Evolutionary conservation across 2,113 vertebrate species (phyloP).

Genomic region (Symphodus melops): DNA sequence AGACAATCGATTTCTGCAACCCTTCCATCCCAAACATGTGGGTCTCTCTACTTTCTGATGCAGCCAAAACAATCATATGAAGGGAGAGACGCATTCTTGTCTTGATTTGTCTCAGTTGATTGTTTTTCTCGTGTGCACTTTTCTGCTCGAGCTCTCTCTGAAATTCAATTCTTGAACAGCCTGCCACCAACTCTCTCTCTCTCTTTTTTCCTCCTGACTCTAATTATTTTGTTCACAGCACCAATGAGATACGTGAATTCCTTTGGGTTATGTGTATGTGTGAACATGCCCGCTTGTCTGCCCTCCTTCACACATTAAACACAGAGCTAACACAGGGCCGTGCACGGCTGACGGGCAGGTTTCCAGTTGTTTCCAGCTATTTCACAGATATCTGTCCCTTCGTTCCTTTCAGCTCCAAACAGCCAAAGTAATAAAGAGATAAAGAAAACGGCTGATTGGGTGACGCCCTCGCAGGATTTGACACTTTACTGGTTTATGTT

Average conservation of each 20-base stretch:
- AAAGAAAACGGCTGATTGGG: neutral
- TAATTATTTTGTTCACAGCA: constrained; percentile 6
- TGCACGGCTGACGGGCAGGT: constrained; percentile 2
- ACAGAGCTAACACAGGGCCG: neutral
- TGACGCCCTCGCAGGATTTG: neutral
- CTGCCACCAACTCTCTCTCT: too few relatives aligned
- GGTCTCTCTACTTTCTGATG: neutral
- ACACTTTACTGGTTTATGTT: constrained; percentile 1
- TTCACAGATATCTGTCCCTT: neutral
- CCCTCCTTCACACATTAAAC: constrained; percentile 6
- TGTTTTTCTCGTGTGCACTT: neutral
- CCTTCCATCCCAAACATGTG: too few relatives aligned
- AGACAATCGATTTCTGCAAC: neutral
- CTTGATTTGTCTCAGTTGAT: neutral
- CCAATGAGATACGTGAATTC: constrained; percentile 3
- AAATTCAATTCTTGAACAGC: too few relatives aligned
- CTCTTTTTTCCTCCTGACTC: neutral
- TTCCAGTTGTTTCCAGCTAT: neutral
- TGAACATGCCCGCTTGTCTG: neutral
- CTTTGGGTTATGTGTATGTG: constrained; percentile 6
- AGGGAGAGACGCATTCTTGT: neutral
- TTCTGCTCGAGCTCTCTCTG: neutral
- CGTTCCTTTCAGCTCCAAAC: neutral
- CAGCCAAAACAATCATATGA: neutral
- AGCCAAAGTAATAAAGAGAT: neutral